Percentiles rank a stretch among this genome's conserved stretches.
phyloP scores from a whole-genome alignment of 2,888 invertebrate species.

The Sympetrum striolatum region DNA sequence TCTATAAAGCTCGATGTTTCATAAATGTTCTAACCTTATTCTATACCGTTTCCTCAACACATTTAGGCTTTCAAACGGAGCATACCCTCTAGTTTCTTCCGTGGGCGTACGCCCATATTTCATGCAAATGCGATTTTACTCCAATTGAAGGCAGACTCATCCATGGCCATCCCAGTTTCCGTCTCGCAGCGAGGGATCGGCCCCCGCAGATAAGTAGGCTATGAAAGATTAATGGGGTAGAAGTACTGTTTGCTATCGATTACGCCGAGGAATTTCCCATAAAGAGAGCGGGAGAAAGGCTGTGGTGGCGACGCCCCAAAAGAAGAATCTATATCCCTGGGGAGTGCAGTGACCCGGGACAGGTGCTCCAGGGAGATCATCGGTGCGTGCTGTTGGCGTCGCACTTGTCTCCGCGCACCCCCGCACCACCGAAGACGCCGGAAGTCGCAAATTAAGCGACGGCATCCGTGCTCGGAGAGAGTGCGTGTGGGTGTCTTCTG shows the following conservation, averaged over 20 bases:
- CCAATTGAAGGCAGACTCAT: too few species aligned
- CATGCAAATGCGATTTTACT: too few species aligned
- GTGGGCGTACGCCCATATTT: too few species aligned
- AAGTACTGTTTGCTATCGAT: neutral
- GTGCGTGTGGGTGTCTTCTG: neutral
- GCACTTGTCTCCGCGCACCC: neutral
- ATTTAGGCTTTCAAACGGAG: too few species aligned
- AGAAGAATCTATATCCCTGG: neutral
- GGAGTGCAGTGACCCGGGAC: slow-evolving; percentile 32
- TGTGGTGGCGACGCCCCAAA: neutral
- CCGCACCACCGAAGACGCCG: neutral
- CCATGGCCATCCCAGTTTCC: too few species aligned
- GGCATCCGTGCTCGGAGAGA: neutral
- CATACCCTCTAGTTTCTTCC: too few species aligned
- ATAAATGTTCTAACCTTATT: too few species aligned
- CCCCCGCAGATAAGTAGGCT: too few species aligned
- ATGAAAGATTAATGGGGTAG: too few species aligned
- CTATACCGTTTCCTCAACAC: too few species aligned
- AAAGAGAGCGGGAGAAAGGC: neutral
- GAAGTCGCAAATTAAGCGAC: neutral
- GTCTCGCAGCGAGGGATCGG: too few species aligned
- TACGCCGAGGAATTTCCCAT: neutral
- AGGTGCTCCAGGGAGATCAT: neutral
- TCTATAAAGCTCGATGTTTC: too few species aligned
- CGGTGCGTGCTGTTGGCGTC: neutral